These are phyloP conservation scores for Antedon mediterranea DNA, from an alignment of 53 echinoderm and acorn worm species.

Conservation along the genomic window DNA sequence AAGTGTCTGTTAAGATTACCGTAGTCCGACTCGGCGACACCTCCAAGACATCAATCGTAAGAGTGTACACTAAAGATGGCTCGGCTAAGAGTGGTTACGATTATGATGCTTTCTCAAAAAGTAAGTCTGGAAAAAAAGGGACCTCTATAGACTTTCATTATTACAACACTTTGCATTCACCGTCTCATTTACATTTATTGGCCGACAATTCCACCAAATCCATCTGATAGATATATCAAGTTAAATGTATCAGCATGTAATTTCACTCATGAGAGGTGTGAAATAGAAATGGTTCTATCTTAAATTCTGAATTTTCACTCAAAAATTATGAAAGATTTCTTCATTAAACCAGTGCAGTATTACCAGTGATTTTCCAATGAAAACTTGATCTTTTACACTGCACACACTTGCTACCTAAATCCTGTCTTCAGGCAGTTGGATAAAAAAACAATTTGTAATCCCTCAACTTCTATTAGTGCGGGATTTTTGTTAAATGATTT, in stretches of 20 bases:
- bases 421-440: not conserved
- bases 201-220: not conserved
- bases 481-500: not conserved
- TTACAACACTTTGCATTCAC: no score
- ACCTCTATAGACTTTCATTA: not conserved
- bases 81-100: slow-evolving; percentile 98
- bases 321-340: no score
- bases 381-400: no score
- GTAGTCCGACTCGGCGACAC: slow-evolving; percentile 89
- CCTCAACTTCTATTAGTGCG: not conserved
- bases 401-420: not conserved
- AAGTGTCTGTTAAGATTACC: slow-evolving; percentile 38
- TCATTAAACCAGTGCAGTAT: no score
- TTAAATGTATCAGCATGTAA: no score
- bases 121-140: slow-evolving; percentile 39
- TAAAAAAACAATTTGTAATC: not conserved
- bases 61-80: slow-evolving; percentile 97
- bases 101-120: slow-evolving; percentile 82
- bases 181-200: no score
- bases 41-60: slow-evolving; percentile 84
- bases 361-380: no score
- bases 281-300: no score
- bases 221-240: no score
- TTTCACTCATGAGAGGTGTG: no score
- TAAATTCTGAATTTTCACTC: no score